A percentile compares a stretch with the other conserved stretches of the same genome.
Conservation (phyloP, 2,113 vertebrate species). For the Thymallus thymallus region DNA sequence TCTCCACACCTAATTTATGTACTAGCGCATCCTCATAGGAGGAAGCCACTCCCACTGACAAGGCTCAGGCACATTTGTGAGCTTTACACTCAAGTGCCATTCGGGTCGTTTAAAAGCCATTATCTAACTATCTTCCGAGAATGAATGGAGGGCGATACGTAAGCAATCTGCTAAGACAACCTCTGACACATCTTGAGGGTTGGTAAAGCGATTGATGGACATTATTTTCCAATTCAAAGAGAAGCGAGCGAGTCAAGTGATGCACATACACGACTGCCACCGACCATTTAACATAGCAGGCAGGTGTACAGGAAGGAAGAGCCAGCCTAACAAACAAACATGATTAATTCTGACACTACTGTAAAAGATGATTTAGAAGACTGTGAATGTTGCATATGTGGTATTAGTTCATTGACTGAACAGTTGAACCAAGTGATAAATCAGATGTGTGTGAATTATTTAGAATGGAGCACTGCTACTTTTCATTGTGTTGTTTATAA, state of each 20-base stretch:
- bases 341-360: neutral
- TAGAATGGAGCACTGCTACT: neutral
- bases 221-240: too few species aligned
- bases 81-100: neutral
- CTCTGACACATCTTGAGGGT: too few species aligned
- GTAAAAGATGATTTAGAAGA: neutral
- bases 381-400: neutral
- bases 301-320: neutral
- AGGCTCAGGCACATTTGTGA: neutral
- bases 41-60: neutral
- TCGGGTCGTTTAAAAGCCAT: neutral
- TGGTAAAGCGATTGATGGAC: too few species aligned
- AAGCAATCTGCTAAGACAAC: neutral
- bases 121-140: neutral
- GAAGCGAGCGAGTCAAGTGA: too few species aligned
- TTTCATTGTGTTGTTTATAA: neutral
- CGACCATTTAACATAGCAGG: neutral
- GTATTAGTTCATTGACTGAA: slow-evolving; percentile 2
- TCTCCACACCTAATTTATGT: slow-evolving; percentile 29
- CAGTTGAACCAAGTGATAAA: neutral
- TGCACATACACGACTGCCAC: neutral
- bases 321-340: neutral
- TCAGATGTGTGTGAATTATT: neutral
- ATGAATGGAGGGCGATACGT: neutral
- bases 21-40: slow-evolving; percentile 14